Conservation (phyloP, 2,888 invertebrate species). For the Rhagium mordax region DNA sequence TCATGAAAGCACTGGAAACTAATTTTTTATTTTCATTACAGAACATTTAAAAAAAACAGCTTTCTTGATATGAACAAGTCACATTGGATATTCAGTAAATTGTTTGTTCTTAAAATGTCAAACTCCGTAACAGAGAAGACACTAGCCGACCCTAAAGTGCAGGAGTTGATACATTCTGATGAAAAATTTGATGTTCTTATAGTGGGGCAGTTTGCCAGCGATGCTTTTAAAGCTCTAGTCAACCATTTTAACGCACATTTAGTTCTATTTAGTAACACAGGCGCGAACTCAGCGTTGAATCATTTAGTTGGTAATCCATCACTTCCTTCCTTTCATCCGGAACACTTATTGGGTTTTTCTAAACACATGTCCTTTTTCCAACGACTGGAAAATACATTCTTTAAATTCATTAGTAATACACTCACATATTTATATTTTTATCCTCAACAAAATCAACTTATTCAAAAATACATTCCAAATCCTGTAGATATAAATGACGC, state of each 20-base stretch:
- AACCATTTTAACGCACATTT: constrained; percentile 62
- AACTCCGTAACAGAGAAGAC: constrained; percentile 30
- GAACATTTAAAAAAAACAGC: not conserved
- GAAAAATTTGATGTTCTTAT: constrained; percentile 65
- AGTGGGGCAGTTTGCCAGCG: constrained; percentile 70
- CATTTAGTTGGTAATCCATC: constrained; percentile 70
- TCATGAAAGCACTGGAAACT: no score
- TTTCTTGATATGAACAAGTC: not conserved
- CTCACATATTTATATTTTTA: not conserved
- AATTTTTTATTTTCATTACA: not conserved
- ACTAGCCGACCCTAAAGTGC: constrained; percentile 66
- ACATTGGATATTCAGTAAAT: not conserved
- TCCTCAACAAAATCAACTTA: no score
- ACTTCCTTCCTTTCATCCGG: constrained; percentile 72
- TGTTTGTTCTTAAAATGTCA: not conserved
- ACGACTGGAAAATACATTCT: not conserved
- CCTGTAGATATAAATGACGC: constrained; percentile 54
- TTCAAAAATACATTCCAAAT: constrained; percentile 41
- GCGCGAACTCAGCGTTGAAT: constrained; percentile 68
- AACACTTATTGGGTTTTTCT: constrained; percentile 57
- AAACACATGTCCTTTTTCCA: not conserved
- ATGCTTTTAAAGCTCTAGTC: constrained; percentile 67
- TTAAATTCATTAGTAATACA: not conserved
- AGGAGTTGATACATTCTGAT: constrained; percentile 60
- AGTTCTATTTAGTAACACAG: no score